A percentile compares a stretch with the other conserved stretches of the same genome.
Conservation (phyloP, 2,888 invertebrate genomes). For the Polyommatus icarus region DNA sequence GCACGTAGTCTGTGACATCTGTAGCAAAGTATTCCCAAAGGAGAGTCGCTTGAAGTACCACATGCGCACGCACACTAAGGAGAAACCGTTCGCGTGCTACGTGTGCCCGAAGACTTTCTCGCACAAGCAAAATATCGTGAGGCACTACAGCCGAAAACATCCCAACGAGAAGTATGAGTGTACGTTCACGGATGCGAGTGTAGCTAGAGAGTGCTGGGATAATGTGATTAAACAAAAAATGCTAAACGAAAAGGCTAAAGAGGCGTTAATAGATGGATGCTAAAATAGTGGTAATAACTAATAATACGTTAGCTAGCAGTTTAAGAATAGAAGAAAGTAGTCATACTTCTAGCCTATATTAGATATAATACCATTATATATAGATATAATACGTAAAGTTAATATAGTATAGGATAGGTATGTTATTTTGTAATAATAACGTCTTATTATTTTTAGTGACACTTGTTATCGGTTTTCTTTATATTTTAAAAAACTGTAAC, state of each 20-base stretch:
- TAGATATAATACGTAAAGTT: background rate
- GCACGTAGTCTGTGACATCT: constrained; percentile 57
- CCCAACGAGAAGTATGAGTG: constrained; percentile 53
- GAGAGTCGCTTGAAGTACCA: constrained; percentile 63
- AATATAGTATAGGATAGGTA: background rate
- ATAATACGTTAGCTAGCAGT: background rate
- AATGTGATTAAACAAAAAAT: constrained; percentile 45
- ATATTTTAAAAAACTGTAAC: background rate
- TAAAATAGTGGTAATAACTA: background rate
- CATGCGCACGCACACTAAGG: constrained; percentile 58
- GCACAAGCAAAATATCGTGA: constrained; percentile 59
- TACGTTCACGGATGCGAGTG: constrained; percentile 58
- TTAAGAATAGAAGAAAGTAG: background rate
- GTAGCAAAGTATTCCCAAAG: constrained; percentile 59
- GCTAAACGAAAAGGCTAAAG: constrained; percentile 32
- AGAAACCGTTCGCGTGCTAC: constrained; percentile 57
- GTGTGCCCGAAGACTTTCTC: constrained; percentile 60
- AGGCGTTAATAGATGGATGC: constrained; percentile 35
- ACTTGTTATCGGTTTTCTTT: background rate
- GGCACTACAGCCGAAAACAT: constrained; percentile 63
- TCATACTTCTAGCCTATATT: background rate
- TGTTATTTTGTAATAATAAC: background rate
- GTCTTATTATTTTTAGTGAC: background rate
- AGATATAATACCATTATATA: too few relatives aligned
- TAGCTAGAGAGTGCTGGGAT: constrained; percentile 57